Percentiles rank a stretch among this genome's conserved stretches.
Evolutionary conservation across 1,140 invertebrate genomes (phyloP).

Genomic region (Pseudomyrmex cubaensis): DNA sequence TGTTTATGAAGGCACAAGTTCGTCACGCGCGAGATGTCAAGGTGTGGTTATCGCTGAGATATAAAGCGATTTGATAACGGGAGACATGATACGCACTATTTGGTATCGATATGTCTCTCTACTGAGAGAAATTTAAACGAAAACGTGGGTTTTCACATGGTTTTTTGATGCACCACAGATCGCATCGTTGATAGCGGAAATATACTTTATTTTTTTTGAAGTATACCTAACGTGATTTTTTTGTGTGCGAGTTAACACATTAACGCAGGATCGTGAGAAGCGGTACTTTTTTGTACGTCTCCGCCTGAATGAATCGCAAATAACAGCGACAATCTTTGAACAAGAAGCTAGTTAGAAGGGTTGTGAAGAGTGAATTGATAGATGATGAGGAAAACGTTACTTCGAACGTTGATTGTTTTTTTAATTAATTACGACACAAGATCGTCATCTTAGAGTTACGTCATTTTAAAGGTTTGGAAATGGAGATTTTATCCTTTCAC

Average conservation of each 20-base stretch:
- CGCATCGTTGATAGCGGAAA: conserved; percentile 13
- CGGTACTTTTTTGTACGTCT: conserved; percentile 1
- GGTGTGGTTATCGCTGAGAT: conserved; percentile 24
- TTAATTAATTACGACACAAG: conserved; percentile 10
- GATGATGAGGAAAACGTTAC: conserved; percentile 1
- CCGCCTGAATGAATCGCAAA: conserved; percentile 12
- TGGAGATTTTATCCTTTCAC: background rate
- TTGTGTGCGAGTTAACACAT: background rate
- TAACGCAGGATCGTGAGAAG: background rate
- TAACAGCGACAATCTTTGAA: conserved; percentile 25
- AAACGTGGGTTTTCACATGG: background rate
- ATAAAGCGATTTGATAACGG: conserved; percentile 19
- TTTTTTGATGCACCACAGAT: conserved; percentile 10
- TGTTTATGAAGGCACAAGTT: background rate
- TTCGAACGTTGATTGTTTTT: conserved; percentile 18
- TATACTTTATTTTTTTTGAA: conserved; percentile 23
- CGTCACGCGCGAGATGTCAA: background rate
- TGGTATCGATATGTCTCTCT: conserved; percentile 20
- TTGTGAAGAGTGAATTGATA: background rate
- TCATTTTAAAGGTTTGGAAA: too few relatives aligned
- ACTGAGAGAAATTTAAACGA: conserved; percentile 19
- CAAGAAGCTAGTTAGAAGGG: background rate
- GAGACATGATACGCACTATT: background rate
- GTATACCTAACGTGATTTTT: background rate
- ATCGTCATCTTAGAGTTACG: background rate